phyloP scores from a whole-genome alignment of 2,888 invertebrate genomes.

The Reticulitermes lucifugus region DNA sequence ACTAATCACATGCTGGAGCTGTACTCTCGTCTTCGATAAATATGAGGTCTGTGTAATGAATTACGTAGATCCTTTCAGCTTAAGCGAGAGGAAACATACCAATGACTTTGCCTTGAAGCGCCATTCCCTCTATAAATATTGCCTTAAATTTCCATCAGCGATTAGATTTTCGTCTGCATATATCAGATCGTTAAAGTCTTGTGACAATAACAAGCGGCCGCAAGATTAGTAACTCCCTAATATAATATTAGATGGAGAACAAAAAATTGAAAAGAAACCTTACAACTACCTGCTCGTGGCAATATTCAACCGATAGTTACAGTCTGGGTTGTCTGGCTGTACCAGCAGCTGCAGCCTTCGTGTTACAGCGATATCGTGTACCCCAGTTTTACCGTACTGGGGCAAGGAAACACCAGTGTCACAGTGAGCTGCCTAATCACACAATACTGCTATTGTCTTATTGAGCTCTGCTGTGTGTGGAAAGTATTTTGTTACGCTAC shows the following conservation, averaged over 20 bases:
- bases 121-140: not conserved
- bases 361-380: too few relatives aligned
- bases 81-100: not conserved
- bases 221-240: constrained; percentile 20
- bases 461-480: too few relatives aligned
- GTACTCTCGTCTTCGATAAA: not conserved
- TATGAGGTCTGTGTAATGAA: not conserved
- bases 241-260: not conserved
- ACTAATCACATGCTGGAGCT: too few relatives aligned
- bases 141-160: constrained; percentile 2
- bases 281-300: not conserved
- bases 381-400: too few relatives aligned
- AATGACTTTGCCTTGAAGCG: not conserved
- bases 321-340: not conserved
- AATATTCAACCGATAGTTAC: not conserved
- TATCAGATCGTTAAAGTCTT: constrained; percentile 18
- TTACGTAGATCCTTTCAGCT: not conserved
- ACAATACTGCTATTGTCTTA: too few relatives aligned
- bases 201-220: not conserved
- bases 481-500: too few relatives aligned
- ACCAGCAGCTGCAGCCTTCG: not conserved
- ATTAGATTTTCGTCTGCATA: constrained; percentile 1
- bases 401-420: too few relatives aligned
- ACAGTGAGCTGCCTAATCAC: too few relatives aligned
- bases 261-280: not conserved